A percentile compares a stretch with the other conserved stretches of the same genome.
phyloP scores from a whole-genome alignment of 2,797 vertebrate species.

The Molossus molossus region DNA sequence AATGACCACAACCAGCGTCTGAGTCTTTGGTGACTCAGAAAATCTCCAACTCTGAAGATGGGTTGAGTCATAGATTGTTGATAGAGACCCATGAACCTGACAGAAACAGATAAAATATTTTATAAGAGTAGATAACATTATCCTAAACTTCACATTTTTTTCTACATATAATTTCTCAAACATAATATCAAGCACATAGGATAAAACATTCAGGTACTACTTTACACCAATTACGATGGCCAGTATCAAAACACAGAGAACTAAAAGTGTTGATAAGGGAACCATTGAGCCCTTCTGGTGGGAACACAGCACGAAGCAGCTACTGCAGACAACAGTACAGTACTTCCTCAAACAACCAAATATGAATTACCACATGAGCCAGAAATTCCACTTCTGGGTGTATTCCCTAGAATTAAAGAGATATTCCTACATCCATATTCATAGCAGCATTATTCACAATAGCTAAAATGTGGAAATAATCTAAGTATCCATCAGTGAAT shows the following conservation, averaged over 20 bases:
- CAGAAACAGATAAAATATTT: not conserved
- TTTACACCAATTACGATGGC: not conserved
- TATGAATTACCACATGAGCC: not conserved
- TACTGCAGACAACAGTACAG: not conserved
- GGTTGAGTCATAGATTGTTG: not conserved
- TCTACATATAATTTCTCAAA: not conserved
- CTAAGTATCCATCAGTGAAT: not conserved
- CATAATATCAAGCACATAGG: not conserved
- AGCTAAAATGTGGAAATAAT: not conserved
- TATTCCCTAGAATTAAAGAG: not conserved
- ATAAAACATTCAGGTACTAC: not conserved
- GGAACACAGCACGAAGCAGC: not conserved
- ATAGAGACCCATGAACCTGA: not conserved
- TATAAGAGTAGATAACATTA: not conserved
- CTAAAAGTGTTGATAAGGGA: not conserved
- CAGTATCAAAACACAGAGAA: not conserved
- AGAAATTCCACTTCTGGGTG: not conserved
- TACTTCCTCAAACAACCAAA: not conserved
- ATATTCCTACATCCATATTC: not conserved
- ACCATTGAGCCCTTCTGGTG: not conserved
- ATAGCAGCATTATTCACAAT: not conserved
- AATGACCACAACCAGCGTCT: not conserved
- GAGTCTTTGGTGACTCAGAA: conserved; percentile 6
- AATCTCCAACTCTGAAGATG: conserved; percentile 8
- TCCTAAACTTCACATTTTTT: not conserved